Base-by-base conservation (phyloP, 2,797 vertebrate genomes). In the Melanogrammus aeglefinus region DNA sequence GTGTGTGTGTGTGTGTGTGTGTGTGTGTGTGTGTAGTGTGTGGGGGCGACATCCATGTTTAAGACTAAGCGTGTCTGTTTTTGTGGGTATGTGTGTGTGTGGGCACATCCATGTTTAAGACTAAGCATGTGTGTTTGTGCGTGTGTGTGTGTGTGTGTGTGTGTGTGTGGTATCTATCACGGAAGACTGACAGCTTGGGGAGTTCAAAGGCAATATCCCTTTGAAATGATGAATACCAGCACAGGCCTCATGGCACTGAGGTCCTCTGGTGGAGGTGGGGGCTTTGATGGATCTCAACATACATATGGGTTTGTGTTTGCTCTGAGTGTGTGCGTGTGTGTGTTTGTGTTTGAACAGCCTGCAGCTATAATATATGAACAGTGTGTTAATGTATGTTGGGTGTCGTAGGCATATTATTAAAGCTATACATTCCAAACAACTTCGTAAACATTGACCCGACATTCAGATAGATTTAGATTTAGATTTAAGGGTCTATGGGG, bases 201-300 rank as follows among this genome's bases (percentile, higher is more conserved):
- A 89, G 85, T 91, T 92, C 88, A 90, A 92, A 92, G 87, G 84
- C 86, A 86, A 77, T 63, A 77, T 76, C 80, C 47, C 86, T 92
- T 91, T 39, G 88, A 91, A 90, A 89, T 88, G 81, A 81, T 87
- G 84, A 91, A 85, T 83, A 88, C 84, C 80, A 86, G 86, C 80
- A 80, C 36, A 83, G 77, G 72, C 81, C 79, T 86, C 84, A 82
- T 87, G 82, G 80, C 80, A 81, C 47, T 83, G 82, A 82, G 33
- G 66, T 80, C 82, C 77, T 78, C 78, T 75, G 81, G 79, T 47
- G 75, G 70, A 82, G 72, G 87, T 79, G 9, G 41, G 27, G 81
- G 76, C 82, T 86, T 87, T 86, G 84, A 86, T 89, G 83, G 27
- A 12, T 18, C 51, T 76, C 27, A 31, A 51, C 47, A n/a, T 71